These are phyloP conservation scores for Cremastinae sp. DNA, from an alignment of 2,888 invertebrate genomes.

Conservation along the genomic window DNA sequence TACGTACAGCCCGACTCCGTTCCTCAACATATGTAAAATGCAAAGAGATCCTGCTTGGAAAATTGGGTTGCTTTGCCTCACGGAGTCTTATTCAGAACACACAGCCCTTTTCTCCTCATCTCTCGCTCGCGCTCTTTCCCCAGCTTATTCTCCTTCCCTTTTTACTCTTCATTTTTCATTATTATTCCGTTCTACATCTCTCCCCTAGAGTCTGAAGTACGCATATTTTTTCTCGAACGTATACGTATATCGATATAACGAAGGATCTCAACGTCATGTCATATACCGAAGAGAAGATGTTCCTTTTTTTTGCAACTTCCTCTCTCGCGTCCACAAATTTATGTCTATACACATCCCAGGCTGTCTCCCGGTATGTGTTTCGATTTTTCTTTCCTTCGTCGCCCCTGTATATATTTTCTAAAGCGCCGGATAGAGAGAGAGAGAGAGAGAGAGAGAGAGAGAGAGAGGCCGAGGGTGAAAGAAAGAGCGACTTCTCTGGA, in stretches of 20 bases:
- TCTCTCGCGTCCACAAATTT: conserved; percentile 17
- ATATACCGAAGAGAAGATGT: conserved; percentile 25
- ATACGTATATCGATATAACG: conserved; percentile 4
- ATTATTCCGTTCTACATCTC: conserved; percentile 46
- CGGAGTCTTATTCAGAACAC: conserved; percentile 29
- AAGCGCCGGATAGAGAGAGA: neutral
- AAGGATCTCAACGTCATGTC: conserved; percentile 8
- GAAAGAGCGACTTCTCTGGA: conserved; percentile 36
- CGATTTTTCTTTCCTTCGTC: conserved; percentile 56
- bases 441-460: conserved; percentile 32
- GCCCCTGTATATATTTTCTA: conserved; percentile 31
- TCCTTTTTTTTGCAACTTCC: conserved; percentile 26
- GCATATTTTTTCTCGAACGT: conserved; percentile 1
- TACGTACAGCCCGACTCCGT: neutral
- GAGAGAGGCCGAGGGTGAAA: no score
- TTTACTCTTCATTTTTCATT: conserved; percentile 51
- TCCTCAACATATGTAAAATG: conserved; percentile 36
- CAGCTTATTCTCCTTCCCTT: conserved; percentile 43
- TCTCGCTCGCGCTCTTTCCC: conserved; percentile 35
- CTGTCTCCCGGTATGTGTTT: conserved; percentile 38
- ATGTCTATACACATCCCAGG: conserved; percentile 5
- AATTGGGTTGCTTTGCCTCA: conserved; percentile 47
- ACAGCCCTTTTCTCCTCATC: conserved; percentile 29
- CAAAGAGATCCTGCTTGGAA: conserved; percentile 37
- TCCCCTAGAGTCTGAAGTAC: neutral